Evolutionary conservation across 2,113 vertebrate genomes (phyloP), one percentile per base, ranked within the genome.

Genomic region (Myxocyprinus asiaticus): DNA sequence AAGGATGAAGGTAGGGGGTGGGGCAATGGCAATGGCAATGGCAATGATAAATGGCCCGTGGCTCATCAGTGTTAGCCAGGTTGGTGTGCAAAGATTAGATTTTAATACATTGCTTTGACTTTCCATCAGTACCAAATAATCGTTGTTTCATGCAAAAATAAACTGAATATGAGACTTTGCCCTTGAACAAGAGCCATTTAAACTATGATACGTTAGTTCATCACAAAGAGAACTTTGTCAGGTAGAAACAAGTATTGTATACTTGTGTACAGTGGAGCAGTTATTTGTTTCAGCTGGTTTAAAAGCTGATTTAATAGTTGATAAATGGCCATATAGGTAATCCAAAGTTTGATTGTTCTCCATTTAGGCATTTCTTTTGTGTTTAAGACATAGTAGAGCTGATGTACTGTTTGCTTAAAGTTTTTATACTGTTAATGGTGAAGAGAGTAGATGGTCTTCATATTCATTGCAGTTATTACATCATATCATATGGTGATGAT

Each of bases 51-150:
- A 93, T 91, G 87, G 92, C 87, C 85, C 12, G 15, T 86, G 87
- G 90, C 88, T 91, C 88, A 92, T 92, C 89, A 90, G 90, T 81
- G 82, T 89, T 88, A 89, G 86, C 87, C 88, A 89, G 93, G 90
- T 91, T 91, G 88, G 86, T 88, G 90, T 91, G 92, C 87, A 88
- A 90, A 92, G 92, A 93, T 93, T 92, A 91, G 91, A 93, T 92
- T 93, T 92, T 90, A 92, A 93, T 92, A 89, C 88, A 89, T 88
- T 75, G 82, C 88, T 89, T 87, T 89, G 87, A 88, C 89, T 90
- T 87, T 81, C 81, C 82, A 88, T 85, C 70, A 81, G 82, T 77
- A 55, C 91, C 85, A 83, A 77, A 59, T 83, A 88, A 86, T 84
- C 88, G 90, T 92, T 87, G 89, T 89, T 93, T 90, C 79, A 83